These are phyloP conservation scores for Eleginops maclovinus DNA, from an alignment of 2,113 vertebrate species.

Conservation along the genomic window DNA sequence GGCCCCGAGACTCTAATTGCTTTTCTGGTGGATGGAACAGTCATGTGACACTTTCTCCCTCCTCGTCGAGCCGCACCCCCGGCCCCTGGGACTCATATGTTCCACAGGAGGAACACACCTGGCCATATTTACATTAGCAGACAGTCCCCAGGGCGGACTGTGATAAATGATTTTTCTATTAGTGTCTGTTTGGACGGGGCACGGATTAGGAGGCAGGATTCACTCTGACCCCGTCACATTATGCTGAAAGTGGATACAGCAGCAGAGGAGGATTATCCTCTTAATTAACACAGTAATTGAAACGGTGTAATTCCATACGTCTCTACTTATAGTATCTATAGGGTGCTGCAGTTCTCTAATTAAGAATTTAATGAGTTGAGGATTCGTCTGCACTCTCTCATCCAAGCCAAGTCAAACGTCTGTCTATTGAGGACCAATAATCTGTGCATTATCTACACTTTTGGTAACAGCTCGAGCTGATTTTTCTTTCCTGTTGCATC, in stretches of 20 bases:
- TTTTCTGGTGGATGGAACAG: conserved; percentile 55
- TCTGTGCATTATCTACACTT: conserved; percentile 71
- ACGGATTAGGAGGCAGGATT: conserved; percentile 21
- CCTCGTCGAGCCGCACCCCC: conserved; percentile 21
- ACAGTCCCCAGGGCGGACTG: too few species aligned
- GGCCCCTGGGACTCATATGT: too few species aligned
- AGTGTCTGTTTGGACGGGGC: not conserved
- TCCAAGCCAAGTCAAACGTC: conserved; percentile 11
- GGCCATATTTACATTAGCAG: conserved; percentile 33
- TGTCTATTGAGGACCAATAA: conserved; percentile 45
- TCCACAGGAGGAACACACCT: conserved; percentile 41
- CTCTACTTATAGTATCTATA: not conserved
- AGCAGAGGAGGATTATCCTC: conserved; percentile 1
- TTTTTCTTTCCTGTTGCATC: too few species aligned
- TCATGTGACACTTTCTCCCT: conserved; percentile 63
- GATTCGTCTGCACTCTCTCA: conserved; percentile 8
- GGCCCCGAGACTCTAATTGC: conserved; percentile 76
- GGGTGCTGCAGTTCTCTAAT: conserved; percentile 5
- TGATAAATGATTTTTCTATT: conserved; percentile 26
- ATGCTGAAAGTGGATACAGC: conserved; percentile 25
- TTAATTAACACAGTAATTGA: conserved; percentile 33
- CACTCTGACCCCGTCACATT: conserved; percentile 33
- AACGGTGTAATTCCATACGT: conserved; percentile 14
- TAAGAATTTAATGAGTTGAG: conserved; percentile 23
- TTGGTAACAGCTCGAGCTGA: too few species aligned